Percentiles rank a stretch among this genome's conserved stretches.
Conservation (phyloP, 2,888 invertebrate genomes). For the Aleiodes alternator region DNA sequence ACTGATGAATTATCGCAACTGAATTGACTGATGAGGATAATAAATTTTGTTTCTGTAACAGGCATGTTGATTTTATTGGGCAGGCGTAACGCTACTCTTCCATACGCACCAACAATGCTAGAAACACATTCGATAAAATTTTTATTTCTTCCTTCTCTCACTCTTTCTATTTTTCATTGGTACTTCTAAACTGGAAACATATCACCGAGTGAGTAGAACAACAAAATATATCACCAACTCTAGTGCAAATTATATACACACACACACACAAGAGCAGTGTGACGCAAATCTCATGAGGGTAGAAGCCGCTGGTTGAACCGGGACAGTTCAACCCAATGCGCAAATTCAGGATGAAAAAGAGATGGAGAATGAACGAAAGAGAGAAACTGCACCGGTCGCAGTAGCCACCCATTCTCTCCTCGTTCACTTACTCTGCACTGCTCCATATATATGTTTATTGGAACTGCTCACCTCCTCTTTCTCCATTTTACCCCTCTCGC, state of each 20-base stretch:
- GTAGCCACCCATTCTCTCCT: not conserved
- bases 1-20: no score
- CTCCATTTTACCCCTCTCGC: slow-evolving; percentile 41
- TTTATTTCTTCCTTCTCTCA: not conserved
- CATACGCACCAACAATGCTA: no score
- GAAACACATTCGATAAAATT: not conserved
- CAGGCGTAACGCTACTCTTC: not conserved
- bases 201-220: slow-evolving; percentile 17
- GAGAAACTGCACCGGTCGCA: slow-evolving; percentile 33
- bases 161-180: not conserved
- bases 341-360: slow-evolving; percentile 19
- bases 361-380: not conserved
- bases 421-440: not conserved
- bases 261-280: slow-evolving; percentile 11
- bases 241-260: not conserved
- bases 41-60: slow-evolving; percentile 13
- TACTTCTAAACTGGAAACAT: slow-evolving; percentile 25
- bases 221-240: slow-evolving; percentile 1
- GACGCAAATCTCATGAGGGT: slow-evolving; percentile 37
- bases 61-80: slow-evolving; percentile 1
- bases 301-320: slow-evolving; percentile 25
- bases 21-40: not conserved
- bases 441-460: not conserved
- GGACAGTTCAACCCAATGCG: slow-evolving; percentile 37
- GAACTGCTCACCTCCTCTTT: slow-evolving; percentile 7